Evolutionary conservation across 2,797 vertebrate species (phyloP), one percentile per base, ranked within the genome.

Genomic region (Macrochelys suwanniensis): DNA sequence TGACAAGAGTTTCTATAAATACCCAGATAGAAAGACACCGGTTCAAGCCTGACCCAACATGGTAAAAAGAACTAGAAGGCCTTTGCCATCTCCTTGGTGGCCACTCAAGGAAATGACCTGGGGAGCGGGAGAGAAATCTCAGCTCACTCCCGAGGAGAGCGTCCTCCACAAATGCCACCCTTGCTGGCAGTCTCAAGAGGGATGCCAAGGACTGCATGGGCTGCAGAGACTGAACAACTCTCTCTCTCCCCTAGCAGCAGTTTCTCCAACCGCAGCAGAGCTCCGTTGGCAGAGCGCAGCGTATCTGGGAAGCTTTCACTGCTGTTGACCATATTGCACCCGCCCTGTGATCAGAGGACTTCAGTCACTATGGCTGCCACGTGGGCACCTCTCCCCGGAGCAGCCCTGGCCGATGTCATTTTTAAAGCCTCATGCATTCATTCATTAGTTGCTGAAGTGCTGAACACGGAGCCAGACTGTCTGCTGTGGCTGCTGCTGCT

Each of bases 381-480:
- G 37, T 42, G 37, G 37, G 68, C 37, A 42, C 19, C 37, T 42
- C 68, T 74, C 17, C 8, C n/a, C n/a, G 23, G 17, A 21, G 9
- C 37, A 11, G 21, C n/a, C 37, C 19, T 42, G n/a, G 68, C 10
- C 21, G 4, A 9, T 11, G n/a, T 23, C 17, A 23, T 71, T 42
- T 71, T 37, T 42, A 42, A 71, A 23, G 68, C 68, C 37, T 23
- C 21, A 23, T 5, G 37, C 37, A 5, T 37, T 37, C 19, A 42
- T 23, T 42, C 37, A 71, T 74, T 23, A 74, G 37, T 25, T 42
- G 11, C 68, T 25, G 37, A 42, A 13, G 11, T 25, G 37, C 37
- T 74, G 68, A 9, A 1, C 2, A 25, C 51, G 23, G 2, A 56
- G 65, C 57, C 79, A 3, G 0, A 1, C 1, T 85, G 21, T 51